A percentile compares a stretch with the other conserved stretches of the same genome.
Conservation (phyloP, 2,113 vertebrate genomes). For the Semicossyphus pulcher region DNA sequence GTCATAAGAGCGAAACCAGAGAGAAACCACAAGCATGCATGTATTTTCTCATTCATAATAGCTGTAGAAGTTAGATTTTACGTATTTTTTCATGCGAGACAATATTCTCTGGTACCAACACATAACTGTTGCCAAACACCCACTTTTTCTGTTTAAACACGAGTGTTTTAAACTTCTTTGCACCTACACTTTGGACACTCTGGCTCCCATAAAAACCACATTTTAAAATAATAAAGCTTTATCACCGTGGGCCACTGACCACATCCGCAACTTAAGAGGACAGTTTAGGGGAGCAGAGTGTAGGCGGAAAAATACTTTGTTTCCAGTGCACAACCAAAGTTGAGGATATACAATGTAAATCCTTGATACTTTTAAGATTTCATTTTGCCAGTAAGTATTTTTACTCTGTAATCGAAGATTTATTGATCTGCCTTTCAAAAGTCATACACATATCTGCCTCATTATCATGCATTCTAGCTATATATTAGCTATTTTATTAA, state of each 20-base stretch:
- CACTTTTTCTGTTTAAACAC: neutral
- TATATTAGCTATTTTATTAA: too few species aligned
- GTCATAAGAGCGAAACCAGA: neutral
- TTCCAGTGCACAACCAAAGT: too few species aligned
- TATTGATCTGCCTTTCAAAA: too few species aligned
- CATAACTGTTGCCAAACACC: too few species aligned
- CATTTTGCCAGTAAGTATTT: neutral
- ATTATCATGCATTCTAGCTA: too few species aligned
- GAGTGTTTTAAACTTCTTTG: neutral
- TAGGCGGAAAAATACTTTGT: slow-evolving; percentile 3
- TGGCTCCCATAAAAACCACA: neutral
- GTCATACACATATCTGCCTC: too few species aligned
- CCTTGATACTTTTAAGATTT: neutral
- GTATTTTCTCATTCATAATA: neutral
- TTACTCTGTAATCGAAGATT: too few species aligned
- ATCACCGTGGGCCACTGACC: slow-evolving; percentile 9
- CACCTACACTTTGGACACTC: neutral
- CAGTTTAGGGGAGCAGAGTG: neutral
- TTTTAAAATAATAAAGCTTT: slow-evolving; percentile 2
- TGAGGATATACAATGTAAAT: neutral
- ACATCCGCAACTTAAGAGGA: neutral
- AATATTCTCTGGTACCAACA: too few species aligned
- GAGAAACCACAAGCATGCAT: neutral
- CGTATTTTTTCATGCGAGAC: neutral
- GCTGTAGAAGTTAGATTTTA: too few species aligned